Conservation (phyloP, 1,140 invertebrate species). For the Reticulitermes speratus region DNA sequence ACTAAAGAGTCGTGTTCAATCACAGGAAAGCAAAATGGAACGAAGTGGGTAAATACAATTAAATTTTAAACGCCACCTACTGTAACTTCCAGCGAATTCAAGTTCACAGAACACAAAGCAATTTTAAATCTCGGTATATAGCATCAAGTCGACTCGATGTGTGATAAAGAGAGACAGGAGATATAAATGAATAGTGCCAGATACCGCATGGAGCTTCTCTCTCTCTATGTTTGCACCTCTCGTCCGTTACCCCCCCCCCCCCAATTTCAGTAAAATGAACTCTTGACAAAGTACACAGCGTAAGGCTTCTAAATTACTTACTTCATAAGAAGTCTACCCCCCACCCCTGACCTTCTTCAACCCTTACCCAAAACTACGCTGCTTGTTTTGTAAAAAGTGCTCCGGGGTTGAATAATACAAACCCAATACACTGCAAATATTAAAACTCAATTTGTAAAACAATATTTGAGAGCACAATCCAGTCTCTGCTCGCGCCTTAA, state of each 20-base stretch:
- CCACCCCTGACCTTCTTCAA: background rate
- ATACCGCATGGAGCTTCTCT: background rate
- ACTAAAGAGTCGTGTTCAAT: conserved; percentile 13
- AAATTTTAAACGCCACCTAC: conserved; percentile 4
- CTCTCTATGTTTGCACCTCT: background rate
- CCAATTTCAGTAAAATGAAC: background rate
- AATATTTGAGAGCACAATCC: background rate
- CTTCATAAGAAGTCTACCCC: background rate
- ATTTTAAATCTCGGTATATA: background rate
- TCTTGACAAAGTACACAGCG: background rate
- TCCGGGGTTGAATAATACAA: background rate
- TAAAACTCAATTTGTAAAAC: conserved; percentile 14
- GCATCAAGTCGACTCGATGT: background rate
- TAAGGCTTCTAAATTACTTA: background rate
- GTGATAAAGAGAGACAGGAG: background rate
- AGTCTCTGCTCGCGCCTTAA: too few relatives aligned
- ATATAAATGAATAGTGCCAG: background rate
- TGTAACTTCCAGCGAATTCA: conserved; percentile 4
- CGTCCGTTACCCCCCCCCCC: too few relatives aligned
- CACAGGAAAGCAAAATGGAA: background rate
- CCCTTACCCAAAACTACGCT: background rate
- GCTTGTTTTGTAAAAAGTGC: background rate
- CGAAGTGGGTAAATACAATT: background rate
- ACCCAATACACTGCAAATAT: background rate
- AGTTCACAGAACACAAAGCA: background rate